phyloP scores from a whole-genome alignment of 2,888 invertebrate species.

The Acanthosepion esculentum region DNA sequence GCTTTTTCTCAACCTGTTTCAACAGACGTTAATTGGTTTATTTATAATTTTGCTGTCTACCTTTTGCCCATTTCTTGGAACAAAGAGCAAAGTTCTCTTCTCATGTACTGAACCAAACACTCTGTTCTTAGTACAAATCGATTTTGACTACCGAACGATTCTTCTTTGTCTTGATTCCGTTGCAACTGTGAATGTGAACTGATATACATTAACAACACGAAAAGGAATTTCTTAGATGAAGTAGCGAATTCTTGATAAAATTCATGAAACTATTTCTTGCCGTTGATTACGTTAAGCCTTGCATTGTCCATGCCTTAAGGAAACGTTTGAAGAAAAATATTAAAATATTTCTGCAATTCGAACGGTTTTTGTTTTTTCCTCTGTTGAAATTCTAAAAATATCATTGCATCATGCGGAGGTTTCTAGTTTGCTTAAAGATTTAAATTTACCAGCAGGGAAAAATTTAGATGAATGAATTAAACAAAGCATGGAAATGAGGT shows the following conservation, averaged over 20 bases:
- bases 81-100: too few relatives aligned
- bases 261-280: background rate
- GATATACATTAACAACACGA: background rate
- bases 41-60: too few relatives aligned
- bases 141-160: background rate
- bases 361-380: background rate
- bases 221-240: background rate
- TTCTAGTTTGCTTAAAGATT: background rate
- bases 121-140: background rate
- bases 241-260: background rate
- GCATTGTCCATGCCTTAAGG: background rate
- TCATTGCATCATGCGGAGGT: background rate
- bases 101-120: background rate
- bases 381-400: background rate
- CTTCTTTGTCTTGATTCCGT: background rate
- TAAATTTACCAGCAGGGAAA: background rate
- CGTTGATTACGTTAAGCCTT: background rate
- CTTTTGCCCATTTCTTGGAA: too few relatives aligned
- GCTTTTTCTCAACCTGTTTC: too few relatives aligned
- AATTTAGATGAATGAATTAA: background rate
- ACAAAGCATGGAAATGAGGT: background rate
- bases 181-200: background rate
- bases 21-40: too few relatives aligned
- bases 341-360: background rate
- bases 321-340: background rate